These are phyloP conservation scores for Drosophila picticornis DNA, from an alignment of 2,888 invertebrate species.

Conservation along the genomic window DNA sequence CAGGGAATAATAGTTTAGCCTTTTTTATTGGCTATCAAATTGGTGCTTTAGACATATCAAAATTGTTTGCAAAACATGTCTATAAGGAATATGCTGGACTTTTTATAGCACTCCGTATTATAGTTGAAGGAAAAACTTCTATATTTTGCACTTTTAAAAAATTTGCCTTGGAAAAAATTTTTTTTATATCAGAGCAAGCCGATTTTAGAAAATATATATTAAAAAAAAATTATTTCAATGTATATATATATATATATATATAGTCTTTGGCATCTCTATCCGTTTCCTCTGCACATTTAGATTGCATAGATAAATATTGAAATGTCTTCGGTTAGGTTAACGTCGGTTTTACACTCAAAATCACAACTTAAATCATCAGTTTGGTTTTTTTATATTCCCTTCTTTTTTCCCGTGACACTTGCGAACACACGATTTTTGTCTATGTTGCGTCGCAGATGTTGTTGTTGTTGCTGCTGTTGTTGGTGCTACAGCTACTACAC, in stretches of 20 bases:
- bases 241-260: neutral
- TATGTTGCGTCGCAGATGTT: conserved; percentile 20
- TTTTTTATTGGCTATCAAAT: neutral
- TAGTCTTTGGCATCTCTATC: neutral
- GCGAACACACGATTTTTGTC: conserved; percentile 14
- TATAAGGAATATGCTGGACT: neutral
- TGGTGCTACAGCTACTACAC: conserved; percentile 11
- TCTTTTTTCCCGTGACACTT: conserved; percentile 19
- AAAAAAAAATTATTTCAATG: neutral
- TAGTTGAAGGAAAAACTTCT: neutral
- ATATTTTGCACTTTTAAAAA: neutral
- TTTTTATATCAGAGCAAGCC: neutral
- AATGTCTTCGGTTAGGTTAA: conserved; percentile 5
- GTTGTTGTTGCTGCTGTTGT: conserved; percentile 1
- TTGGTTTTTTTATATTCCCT: conserved; percentile 17
- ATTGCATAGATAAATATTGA: neutral
- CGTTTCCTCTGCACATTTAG: neutral
- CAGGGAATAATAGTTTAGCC: neutral
- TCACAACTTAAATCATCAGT: conserved; percentile 46
- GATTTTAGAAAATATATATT: neutral
- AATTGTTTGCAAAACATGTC: neutral
- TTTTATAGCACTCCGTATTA: neutral
- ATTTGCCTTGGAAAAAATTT: neutral
- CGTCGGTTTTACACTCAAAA: conserved; percentile 20
- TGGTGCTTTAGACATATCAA: neutral